Conservation (phyloP, 2,888 invertebrate genomes). For the Melanargia galathea region DNA sequence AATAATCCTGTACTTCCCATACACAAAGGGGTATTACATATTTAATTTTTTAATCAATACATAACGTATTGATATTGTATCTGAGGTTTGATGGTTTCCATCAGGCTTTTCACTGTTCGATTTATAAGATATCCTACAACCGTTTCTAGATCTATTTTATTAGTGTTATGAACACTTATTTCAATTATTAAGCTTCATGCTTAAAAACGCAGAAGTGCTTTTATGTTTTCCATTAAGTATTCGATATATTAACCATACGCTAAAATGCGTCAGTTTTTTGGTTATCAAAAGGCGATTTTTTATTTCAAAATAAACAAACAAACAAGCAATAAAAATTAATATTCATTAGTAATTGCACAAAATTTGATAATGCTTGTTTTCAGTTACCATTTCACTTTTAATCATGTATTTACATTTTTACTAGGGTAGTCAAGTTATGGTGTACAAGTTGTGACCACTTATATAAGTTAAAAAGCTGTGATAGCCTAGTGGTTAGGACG, state of each 20-base stretch:
- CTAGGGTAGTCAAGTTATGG: slow-evolving; percentile 27
- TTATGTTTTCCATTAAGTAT: slow-evolving; percentile 24
- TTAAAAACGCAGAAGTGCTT: slow-evolving; percentile 23
- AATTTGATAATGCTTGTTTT: slow-evolving; percentile 47
- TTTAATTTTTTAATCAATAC: not conserved
- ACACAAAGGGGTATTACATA: too few relatives aligned
- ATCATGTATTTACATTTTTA: slow-evolving; percentile 45
- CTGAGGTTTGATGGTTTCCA: not conserved
- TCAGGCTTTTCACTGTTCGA: not conserved
- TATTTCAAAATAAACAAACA: not conserved
- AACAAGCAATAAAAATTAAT: not conserved
- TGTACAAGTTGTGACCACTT: too few relatives aligned
- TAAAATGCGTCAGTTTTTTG: slow-evolving; percentile 1
- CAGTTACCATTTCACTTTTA: slow-evolving; percentile 68
- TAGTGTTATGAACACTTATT: slow-evolving; percentile 21
- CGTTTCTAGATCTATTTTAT: slow-evolving; percentile 7
- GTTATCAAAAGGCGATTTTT: not conserved
- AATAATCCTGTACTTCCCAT: not conserved
- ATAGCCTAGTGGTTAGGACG: too few relatives aligned
- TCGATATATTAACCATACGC: slow-evolving; percentile 14
- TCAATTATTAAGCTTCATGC: slow-evolving; percentile 18
- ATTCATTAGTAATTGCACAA: slow-evolving; percentile 48
- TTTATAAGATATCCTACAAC: not conserved
- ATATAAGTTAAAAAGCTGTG: too few relatives aligned
- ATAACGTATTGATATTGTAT: too few relatives aligned